Percentiles rank a stretch among this genome's conserved stretches.
Evolutionary conservation across 1,140 invertebrate species (phyloP).

Genomic region (Gonatopus flavifemur): DNA sequence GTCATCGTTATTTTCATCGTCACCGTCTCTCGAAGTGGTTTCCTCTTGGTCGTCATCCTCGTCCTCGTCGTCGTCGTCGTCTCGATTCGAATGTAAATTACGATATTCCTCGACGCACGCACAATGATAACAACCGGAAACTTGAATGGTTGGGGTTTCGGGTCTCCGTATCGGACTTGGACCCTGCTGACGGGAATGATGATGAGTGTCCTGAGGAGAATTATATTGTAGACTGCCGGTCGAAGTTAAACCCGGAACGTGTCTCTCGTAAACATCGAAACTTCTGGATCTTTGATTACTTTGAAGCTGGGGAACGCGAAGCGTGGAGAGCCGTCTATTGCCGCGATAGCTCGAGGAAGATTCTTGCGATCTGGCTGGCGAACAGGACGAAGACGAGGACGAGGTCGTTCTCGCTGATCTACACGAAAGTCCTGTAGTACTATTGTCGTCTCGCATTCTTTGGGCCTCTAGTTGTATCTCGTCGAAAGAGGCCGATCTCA

Average conservation of each 20-base stretch:
- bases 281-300: constrained; percentile 71
- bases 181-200: constrained; percentile 6
- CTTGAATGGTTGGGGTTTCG: constrained; percentile 31
- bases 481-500: constrained; percentile 81
- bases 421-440: not conserved
- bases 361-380: constrained; percentile 53
- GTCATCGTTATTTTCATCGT: constrained; percentile 51
- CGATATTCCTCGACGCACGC: constrained; percentile 55
- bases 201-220: not conserved
- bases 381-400: constrained; percentile 47
- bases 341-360: constrained; percentile 39
- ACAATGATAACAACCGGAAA: constrained; percentile 51
- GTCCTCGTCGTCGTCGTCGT: constrained; percentile 31
- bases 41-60: constrained; percentile 8
- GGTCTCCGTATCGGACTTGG: constrained; percentile 17
- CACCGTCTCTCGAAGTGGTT: constrained; percentile 9
- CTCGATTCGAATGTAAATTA: constrained; percentile 20
- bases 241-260: constrained; percentile 65
- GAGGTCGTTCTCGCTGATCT: constrained; percentile 29
- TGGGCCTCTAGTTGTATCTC: constrained; percentile 81
- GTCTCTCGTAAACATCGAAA: constrained; percentile 73
- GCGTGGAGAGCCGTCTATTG: constrained; percentile 44
- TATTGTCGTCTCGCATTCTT: constrained; percentile 50
- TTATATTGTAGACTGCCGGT: too few relatives aligned
- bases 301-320: constrained; percentile 68